phyloP scores from a whole-genome alignment of 1,140 invertebrate species.

The Bombus balteatus region DNA sequence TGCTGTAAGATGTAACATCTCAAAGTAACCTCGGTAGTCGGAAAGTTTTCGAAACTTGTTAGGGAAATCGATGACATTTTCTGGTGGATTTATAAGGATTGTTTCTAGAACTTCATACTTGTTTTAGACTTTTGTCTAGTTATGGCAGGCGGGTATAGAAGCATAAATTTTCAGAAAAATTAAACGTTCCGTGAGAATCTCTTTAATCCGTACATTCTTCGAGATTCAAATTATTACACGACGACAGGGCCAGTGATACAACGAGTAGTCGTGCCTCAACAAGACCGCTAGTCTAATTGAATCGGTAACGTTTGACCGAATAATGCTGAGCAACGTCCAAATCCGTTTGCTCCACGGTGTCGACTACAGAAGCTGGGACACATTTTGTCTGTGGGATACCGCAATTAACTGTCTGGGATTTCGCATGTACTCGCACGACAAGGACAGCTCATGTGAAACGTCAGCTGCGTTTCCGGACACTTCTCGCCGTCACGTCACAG shows the following conservation, averaged over 20 bases:
- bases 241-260: neutral
- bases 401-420: conserved; percentile 77
- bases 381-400: conserved; percentile 77
- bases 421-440: conserved; percentile 70
- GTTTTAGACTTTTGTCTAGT: neutral
- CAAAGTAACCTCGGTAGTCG: neutral
- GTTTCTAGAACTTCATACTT: neutral
- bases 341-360: conserved; percentile 65
- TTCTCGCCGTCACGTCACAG: conserved; percentile 15
- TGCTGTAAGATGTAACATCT: neutral
- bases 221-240: neutral
- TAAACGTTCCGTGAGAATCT: too few species aligned
- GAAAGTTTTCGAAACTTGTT: conserved; percentile 7
- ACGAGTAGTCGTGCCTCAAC: neutral
- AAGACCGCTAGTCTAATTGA: conserved; percentile 2
- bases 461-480: conserved; percentile 64
- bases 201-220: neutral
- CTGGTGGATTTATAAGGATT: neutral
- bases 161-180: too few species aligned
- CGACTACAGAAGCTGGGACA: conserved; percentile 68
- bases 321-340: conserved; percentile 16
- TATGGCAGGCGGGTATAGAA: neutral
- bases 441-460: conserved; percentile 72
- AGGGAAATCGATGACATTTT: neutral
- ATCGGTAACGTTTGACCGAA: conserved; percentile 17